Evolutionary conservation across 2,113 vertebrate genomes (phyloP).

Genomic region (Bambusicola thoracicus): DNA sequence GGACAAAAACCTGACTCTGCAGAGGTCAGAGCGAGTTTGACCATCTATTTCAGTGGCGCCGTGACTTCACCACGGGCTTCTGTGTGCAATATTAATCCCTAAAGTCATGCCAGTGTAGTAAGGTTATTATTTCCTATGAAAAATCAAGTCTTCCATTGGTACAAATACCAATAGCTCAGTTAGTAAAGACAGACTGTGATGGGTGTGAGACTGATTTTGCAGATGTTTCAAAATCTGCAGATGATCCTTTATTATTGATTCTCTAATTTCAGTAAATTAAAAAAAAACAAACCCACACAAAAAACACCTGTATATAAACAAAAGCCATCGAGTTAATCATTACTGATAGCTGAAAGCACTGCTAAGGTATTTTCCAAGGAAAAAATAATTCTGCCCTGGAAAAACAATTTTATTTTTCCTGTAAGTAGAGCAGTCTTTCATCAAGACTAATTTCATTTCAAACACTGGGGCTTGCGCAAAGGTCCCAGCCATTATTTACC

Average conservation of each 20-base stretch:
- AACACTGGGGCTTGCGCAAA: not conserved
- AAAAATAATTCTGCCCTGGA: not conserved
- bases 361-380: not conserved
- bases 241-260: not conserved
- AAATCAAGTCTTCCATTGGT: not conserved
- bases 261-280: not conserved
- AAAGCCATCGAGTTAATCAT: not conserved
- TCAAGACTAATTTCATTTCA: not conserved
- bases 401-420: constrained; percentile 13
- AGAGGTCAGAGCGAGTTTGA: constrained; percentile 63
- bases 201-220: fast-evolving
- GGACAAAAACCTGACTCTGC: constrained; percentile 36
- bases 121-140: not conserved
- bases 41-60: constrained; percentile 16
- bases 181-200: not conserved
- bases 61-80: constrained; percentile 8
- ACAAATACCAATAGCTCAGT: not conserved
- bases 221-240: not conserved
- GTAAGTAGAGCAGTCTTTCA: not conserved
- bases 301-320: not conserved
- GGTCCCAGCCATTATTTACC: not conserved
- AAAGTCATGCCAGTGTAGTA: not conserved
- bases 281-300: not conserved
- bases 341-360: not conserved
- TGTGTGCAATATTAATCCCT: not conserved